Percentiles rank a stretch among this genome's conserved stretches.
phyloP scores from a whole-genome alignment of 2,113 vertebrate species.

The Rhinoptilus africanus region DNA sequence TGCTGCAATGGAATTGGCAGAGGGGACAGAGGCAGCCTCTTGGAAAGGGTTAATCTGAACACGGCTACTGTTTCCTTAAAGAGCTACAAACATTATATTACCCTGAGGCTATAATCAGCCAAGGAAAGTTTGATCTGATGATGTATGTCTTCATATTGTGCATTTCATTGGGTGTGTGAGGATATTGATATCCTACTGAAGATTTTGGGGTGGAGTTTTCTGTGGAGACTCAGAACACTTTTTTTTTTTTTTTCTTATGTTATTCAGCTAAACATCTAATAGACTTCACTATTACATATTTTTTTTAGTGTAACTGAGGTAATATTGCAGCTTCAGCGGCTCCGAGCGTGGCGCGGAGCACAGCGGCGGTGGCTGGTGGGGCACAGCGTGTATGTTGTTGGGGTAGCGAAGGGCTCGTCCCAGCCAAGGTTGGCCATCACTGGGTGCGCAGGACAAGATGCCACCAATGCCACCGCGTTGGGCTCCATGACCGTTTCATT shows the following conservation, averaged over 20 bases:
- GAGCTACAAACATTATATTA: slow-evolving; percentile 60
- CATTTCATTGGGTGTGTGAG: slow-evolving; percentile 46
- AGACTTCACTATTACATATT: not conserved
- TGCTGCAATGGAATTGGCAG: not conserved
- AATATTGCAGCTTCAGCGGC: not conserved
- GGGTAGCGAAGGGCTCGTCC: not conserved
- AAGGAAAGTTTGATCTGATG: slow-evolving; percentile 67
- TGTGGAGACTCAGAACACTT: not conserved
- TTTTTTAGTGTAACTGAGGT: not conserved
- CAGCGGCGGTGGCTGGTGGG: not conserved
- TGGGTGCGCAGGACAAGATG: not conserved
- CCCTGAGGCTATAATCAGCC: slow-evolving; percentile 57
- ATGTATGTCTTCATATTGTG: slow-evolving; percentile 65
- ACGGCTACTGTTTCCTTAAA: slow-evolving; percentile 56
- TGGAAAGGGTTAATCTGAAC: slow-evolving; percentile 48
- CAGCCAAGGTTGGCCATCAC: not conserved
- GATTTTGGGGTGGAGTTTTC: slow-evolving; percentile 62
- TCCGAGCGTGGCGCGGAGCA: not conserved
- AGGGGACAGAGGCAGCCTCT: not conserved
- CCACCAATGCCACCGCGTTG: not conserved
- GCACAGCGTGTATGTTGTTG: not conserved
- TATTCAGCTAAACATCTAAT: not conserved
- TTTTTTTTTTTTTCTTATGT: not conserved
- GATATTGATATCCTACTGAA: slow-evolving; percentile 47
- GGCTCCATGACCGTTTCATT: not conserved